phyloP scores from a whole-genome alignment of 1,140 invertebrate species.

The Acromyrmex echinatior region DNA sequence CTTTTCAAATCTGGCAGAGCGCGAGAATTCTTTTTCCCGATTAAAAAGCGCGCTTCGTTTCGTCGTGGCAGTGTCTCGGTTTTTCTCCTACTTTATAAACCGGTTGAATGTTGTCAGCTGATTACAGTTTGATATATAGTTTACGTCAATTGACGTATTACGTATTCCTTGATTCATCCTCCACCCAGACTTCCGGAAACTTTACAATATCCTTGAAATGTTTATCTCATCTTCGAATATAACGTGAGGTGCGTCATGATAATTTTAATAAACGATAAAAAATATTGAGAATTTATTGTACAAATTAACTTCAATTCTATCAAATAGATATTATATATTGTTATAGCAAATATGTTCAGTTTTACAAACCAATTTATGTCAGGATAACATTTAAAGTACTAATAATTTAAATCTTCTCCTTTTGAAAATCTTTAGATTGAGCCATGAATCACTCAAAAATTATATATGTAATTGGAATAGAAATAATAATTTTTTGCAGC shows the following conservation, averaged over 20 bases:
- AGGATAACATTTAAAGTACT: background rate
- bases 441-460: too few relatives aligned
- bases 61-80: background rate
- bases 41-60: background rate
- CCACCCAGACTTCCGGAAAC: background rate
- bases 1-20: slow-evolving; percentile 23
- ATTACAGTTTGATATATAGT: background rate
- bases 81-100: background rate
- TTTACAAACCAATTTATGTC: background rate
- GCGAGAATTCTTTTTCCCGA: background rate
- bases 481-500: too few relatives aligned
- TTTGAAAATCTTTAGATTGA: background rate
- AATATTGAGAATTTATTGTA: background rate
- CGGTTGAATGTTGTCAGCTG: background rate
- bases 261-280: background rate
- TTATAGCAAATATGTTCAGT: too few relatives aligned
- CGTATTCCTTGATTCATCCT: background rate
- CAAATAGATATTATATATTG: background rate
- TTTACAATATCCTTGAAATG: slow-evolving; percentile 1
- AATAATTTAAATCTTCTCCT: background rate
- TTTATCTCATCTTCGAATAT: background rate
- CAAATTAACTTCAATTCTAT: background rate
- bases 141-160: slow-evolving; percentile 16
- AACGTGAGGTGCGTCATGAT: background rate
- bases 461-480: too few relatives aligned